Conservation (phyloP, 1,140 invertebrate genomes). For the Scaptomyza pallida region DNA sequence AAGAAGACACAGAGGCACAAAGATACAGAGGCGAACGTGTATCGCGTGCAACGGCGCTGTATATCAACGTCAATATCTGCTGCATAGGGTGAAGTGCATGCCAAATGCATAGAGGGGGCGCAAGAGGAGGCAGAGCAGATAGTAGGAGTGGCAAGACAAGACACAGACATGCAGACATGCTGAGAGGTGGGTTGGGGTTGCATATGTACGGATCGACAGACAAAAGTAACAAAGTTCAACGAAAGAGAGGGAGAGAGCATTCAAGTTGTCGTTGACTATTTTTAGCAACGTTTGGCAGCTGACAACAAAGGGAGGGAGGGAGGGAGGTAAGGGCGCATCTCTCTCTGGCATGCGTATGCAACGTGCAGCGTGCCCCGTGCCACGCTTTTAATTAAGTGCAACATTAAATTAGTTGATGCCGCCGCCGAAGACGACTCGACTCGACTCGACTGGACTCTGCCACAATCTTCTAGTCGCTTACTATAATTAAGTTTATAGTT, state of each 20-base stretch:
- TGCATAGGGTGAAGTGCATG: constrained; percentile 75
- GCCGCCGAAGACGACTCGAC: constrained; percentile 1
- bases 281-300: constrained; percentile 45
- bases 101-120: constrained; percentile 60
- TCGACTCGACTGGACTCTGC: constrained; percentile 1
- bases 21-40: too few species aligned
- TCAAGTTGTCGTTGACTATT: constrained; percentile 55
- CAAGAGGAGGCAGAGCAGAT: constrained; percentile 15
- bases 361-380: constrained; percentile 39
- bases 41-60: constrained; percentile 76
- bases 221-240: constrained; percentile 80
- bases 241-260: constrained; percentile 40
- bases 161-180: constrained; percentile 44
- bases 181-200: constrained; percentile 10
- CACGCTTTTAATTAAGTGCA: constrained; percentile 76
- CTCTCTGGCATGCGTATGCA: constrained; percentile 36
- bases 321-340: constrained; percentile 19
- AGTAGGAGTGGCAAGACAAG: constrained; percentile 63
- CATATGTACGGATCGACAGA: constrained; percentile 40
- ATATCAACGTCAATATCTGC: constrained; percentile 82
- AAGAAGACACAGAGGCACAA: background rate
- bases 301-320: background rate
- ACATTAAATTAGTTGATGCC: constrained; percentile 76
- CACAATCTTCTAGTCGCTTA: constrained; percentile 40
- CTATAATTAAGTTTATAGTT: constrained; percentile 73